Conservation (phyloP, 2,888 invertebrate species). For the Eilema caniola region DNA sequence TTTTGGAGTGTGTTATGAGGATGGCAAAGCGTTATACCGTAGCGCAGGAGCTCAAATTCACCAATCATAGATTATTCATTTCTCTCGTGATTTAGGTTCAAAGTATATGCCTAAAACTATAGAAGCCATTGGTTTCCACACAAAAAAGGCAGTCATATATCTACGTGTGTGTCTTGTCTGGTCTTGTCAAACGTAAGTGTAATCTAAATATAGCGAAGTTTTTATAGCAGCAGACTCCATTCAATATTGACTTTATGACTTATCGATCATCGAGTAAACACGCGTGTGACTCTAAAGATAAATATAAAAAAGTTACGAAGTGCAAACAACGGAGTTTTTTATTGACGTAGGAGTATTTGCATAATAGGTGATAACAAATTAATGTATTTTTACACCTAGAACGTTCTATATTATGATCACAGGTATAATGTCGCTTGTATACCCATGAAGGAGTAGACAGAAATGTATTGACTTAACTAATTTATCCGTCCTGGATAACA, state of each 20-base stretch:
- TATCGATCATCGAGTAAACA: neutral
- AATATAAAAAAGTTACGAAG: conserved; percentile 11
- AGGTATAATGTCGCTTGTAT: too few species aligned
- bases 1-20: too few species aligned
- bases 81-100: too few species aligned
- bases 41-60: too few species aligned
- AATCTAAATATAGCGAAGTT: conserved; percentile 5
- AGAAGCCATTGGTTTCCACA: neutral
- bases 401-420: neutral
- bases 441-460: too few species aligned
- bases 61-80: too few species aligned
- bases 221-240: neutral
- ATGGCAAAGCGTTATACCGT: too few species aligned
- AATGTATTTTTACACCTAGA: conserved; percentile 5
- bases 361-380: conserved; percentile 10
- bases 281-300: neutral
- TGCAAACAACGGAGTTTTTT: conserved; percentile 1
- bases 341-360: conserved; percentile 13
- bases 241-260: conserved; percentile 7
- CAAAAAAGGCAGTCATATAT: neutral
- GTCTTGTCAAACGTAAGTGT: neutral
- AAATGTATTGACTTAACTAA: too few species aligned
- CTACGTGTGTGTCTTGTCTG: neutral
- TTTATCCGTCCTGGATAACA: too few species aligned
- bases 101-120: too few species aligned